Evolutionary conservation across 1,140 invertebrate genomes (phyloP).

Genomic region (Phortica variegata): DNA sequence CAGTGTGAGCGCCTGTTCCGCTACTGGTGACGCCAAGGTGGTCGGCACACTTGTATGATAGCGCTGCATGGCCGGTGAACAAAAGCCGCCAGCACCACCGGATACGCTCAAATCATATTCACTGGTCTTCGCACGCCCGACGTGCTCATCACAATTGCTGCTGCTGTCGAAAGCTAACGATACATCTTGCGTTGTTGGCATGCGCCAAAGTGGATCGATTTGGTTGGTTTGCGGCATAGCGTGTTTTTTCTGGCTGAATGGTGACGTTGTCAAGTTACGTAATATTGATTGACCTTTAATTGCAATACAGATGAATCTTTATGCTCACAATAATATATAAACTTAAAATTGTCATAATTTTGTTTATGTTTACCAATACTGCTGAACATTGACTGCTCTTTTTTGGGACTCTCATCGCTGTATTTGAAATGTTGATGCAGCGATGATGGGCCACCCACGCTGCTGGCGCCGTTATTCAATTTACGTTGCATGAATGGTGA

Average conservation of each 20-base stretch:
- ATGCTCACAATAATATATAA: not conserved
- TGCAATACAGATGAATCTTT: not conserved
- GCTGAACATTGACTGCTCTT: constrained; percentile 47
- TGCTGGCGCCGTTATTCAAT: constrained; percentile 36
- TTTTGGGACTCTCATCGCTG: constrained; percentile 49
- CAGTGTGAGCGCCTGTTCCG: constrained; percentile 2
- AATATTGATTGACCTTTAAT: constrained; percentile 45
- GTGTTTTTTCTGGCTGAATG: constrained; percentile 54
- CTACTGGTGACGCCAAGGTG: constrained; percentile 3
- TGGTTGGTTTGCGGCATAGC: constrained; percentile 14
- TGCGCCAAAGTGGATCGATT: constrained; percentile 19
- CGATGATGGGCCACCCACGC: too few relatives aligned
- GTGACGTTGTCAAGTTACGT: constrained; percentile 51
- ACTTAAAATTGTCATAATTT: too few relatives aligned
- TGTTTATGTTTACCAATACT: constrained; percentile 34
- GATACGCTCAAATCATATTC: too few relatives aligned
- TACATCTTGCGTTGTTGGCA: constrained; percentile 20
- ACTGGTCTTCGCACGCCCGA: not conserved
- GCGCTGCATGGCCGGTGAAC: constrained; percentile 31
- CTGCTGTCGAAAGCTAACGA: constrained; percentile 24
- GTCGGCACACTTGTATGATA: constrained; percentile 13
- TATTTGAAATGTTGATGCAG: constrained; percentile 25
- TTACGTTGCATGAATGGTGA: constrained; percentile 54
- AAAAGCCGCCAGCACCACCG: constrained; percentile 19
- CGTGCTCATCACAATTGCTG: constrained; percentile 28